Percentiles rank a stretch among this genome's conserved stretches.
Evolutionary conservation across 2,888 invertebrate genomes (phyloP).

Genomic region (Ariolimax columbianus): DNA sequence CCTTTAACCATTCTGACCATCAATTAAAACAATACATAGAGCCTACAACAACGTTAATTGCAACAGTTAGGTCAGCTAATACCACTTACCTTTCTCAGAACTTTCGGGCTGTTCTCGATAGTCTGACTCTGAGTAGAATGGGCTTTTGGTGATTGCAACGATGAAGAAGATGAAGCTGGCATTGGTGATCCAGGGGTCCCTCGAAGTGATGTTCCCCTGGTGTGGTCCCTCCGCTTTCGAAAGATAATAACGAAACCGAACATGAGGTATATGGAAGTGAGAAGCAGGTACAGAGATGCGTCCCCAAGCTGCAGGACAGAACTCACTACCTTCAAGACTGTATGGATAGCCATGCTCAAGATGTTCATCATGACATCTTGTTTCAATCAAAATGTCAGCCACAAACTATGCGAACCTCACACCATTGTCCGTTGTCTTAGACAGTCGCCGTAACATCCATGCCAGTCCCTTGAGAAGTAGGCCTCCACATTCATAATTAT

Average conservation of each 20-base stretch:
- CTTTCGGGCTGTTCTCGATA: constrained; percentile 43
- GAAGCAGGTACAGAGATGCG: constrained; percentile 50
- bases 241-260: constrained; percentile 51
- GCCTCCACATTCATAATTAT: no score
- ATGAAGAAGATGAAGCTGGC: neutral
- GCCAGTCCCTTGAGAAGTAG: no score
- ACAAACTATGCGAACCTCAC: neutral
- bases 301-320: constrained; percentile 26
- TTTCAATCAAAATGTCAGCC: neutral
- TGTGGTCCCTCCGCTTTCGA: constrained; percentile 71
- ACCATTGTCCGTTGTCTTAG: no score
- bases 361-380: constrained; percentile 22
- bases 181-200: neutral
- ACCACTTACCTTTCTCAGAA: constrained; percentile 29
- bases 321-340: constrained; percentile 20
- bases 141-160: neutral
- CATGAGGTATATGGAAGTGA: constrained; percentile 50
- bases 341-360: constrained; percentile 26
- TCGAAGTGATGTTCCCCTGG: constrained; percentile 54
- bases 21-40: no score
- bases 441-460: no score
- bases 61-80: neutral
- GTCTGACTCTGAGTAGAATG: neutral
- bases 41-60: no score
- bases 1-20: no score